A percentile compares a stretch with the other conserved stretches of the same genome.
Evolutionary conservation across 2,888 invertebrate genomes (phyloP).

Genomic region (Andrena trimmerana): DNA sequence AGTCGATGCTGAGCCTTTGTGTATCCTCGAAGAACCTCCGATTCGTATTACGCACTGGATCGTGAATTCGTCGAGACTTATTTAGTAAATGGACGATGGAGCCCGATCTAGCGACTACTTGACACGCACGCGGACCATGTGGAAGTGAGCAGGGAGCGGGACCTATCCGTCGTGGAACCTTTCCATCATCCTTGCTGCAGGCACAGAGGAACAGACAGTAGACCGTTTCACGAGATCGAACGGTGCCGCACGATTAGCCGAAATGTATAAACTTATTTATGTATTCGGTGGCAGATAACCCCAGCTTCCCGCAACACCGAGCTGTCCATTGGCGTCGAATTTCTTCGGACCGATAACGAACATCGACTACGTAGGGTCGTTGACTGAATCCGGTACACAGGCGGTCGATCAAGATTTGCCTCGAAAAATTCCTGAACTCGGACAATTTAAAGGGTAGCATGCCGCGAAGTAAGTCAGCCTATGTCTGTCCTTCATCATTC

Average conservation of each 20-base stretch:
- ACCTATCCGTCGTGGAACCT: constrained; percentile 55
- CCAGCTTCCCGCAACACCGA: constrained; percentile 77
- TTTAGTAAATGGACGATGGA: background rate
- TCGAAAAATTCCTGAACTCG: background rate
- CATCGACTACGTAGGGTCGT: constrained; percentile 7
- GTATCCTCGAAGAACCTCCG: background rate
- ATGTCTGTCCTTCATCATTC: no score
- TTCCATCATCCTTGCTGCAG: constrained; percentile 77
- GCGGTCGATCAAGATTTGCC: constrained; percentile 18
- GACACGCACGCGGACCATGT: constrained; percentile 59
- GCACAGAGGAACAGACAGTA: constrained; percentile 77
- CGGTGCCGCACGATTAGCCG: constrained; percentile 80
- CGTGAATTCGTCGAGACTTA: background rate
- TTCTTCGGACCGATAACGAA: constrained; percentile 63
- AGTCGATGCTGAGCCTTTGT: background rate
- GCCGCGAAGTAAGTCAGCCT: no score
- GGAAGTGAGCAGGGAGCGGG: constrained; percentile 55
- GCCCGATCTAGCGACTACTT: constrained; percentile 28
- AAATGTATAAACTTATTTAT: constrained; percentile 82
- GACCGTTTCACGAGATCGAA: constrained; percentile 80
- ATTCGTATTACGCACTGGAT: background rate
- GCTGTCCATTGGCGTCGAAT: constrained; percentile 71
- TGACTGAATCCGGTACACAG: background rate
- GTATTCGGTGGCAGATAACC: constrained; percentile 81
- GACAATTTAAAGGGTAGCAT: background rate